phyloP scores from a whole-genome alignment of 2,797 vertebrate species.

The Coranthus polyacanthus region DNA sequence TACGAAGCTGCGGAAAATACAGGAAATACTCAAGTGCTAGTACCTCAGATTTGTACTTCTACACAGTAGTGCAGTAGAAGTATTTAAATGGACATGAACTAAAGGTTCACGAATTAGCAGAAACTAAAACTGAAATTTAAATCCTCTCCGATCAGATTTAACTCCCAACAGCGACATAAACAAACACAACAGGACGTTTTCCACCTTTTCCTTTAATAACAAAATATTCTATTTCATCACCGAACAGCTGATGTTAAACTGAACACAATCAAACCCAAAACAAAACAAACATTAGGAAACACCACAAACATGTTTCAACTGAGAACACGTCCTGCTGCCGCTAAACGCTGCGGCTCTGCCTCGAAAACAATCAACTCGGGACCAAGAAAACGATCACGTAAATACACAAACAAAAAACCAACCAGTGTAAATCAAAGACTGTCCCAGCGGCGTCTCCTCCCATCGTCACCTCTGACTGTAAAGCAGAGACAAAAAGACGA shows the following conservation, averaged over 20 bases:
- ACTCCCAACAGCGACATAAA: background rate
- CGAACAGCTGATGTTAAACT: too few species aligned
- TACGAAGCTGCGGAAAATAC: too few species aligned
- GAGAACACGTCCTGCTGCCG: too few species aligned
- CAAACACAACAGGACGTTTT: background rate
- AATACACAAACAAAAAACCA: background rate
- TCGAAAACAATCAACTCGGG: too few species aligned
- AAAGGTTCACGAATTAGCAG: too few species aligned
- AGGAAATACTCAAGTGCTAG: too few species aligned
- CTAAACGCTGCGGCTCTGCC: background rate
- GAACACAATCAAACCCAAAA: background rate
- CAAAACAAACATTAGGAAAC: background rate
- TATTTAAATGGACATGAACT: too few species aligned
- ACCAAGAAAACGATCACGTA: background rate
- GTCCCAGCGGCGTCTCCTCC: background rate
- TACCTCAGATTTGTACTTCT: too few species aligned
- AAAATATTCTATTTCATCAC: too few species aligned
- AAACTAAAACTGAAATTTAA: too few species aligned
- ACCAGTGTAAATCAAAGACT: background rate
- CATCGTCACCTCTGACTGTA: slow-evolving; percentile 16
- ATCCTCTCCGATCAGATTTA: too few species aligned
- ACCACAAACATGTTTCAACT: background rate
- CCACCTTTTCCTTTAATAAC: slow-evolving; percentile 18
- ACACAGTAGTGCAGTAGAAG: too few species aligned
- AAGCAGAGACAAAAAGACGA: background rate